phyloP scores from a whole-genome alignment of 2,113 vertebrate species.

The Pomatorhinus ruficollis region DNA sequence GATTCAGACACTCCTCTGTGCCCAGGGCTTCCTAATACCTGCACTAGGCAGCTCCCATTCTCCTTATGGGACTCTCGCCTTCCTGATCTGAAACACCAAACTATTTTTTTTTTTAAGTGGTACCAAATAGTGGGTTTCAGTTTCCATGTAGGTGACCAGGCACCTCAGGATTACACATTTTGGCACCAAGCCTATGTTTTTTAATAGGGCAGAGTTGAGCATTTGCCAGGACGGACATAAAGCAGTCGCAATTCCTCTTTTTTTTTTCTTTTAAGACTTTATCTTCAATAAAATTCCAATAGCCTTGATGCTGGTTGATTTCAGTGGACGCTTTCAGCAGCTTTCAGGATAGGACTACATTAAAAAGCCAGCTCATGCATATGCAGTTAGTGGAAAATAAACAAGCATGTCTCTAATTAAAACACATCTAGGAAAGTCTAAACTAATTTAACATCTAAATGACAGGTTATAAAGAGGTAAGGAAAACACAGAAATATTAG shows the following conservation, averaged over 20 bases:
- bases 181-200: background rate
- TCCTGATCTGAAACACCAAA: background rate
- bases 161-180: background rate
- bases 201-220: background rate
- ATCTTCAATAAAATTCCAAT: background rate
- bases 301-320: background rate
- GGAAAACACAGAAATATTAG: background rate
- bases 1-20: background rate
- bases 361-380: conserved; percentile 4
- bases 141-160: background rate
- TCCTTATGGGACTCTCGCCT: background rate
- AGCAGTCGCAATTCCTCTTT: background rate
- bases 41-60: background rate
- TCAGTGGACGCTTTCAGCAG: background rate
- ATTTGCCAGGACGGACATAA: background rate
- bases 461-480: background rate
- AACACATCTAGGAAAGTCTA: conserved; percentile 6
- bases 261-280: background rate
- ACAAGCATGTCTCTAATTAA: conserved; percentile 26
- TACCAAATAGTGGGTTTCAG: background rate
- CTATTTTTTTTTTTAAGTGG: background rate
- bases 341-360: background rate
- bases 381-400: conserved; percentile 39
- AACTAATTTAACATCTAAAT: conserved; percentile 29
- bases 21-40: background rate